These are phyloP conservation scores for Zeuzera pyrina DNA, from an alignment of 2,888 invertebrate species.

Conservation along the genomic window DNA sequence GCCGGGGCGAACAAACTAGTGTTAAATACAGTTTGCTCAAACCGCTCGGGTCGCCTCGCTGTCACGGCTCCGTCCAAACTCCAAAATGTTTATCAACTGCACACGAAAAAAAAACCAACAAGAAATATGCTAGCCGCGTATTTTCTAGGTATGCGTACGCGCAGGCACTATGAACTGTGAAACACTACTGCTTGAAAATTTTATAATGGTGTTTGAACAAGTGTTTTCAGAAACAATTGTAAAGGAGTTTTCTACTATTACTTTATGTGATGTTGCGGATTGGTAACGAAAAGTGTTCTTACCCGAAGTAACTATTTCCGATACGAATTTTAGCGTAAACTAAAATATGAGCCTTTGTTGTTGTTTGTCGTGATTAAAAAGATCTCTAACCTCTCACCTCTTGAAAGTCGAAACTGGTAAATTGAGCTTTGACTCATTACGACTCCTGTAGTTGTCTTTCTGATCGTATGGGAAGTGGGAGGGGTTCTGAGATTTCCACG, in stretches of 20 bases:
- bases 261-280: conserved; percentile 49
- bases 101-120: background rate
- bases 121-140: background rate
- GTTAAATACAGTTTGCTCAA: conserved; percentile 63
- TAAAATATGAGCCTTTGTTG: no score
- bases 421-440: no score
- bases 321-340: no score
- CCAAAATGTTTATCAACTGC: background rate
- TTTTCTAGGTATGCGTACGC: conserved; percentile 30
- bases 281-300: no score
- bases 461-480: no score
- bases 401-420: no score
- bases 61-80: conserved; percentile 16
- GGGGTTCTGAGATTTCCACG: no score
- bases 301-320: no score
- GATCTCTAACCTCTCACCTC: no score
- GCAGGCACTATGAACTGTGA: conserved; percentile 15
- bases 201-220: conserved; percentile 56
- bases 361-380: no score
- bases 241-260: conserved; percentile 67
- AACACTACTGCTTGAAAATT: conserved; percentile 41
- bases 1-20: conserved; percentile 74
- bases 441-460: no score
- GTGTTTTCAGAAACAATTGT: conserved; percentile 69
- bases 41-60: conserved; percentile 64